Conservation (phyloP, 1,140 invertebrate genomes). For the Brachionus calyciflorus region DNA sequence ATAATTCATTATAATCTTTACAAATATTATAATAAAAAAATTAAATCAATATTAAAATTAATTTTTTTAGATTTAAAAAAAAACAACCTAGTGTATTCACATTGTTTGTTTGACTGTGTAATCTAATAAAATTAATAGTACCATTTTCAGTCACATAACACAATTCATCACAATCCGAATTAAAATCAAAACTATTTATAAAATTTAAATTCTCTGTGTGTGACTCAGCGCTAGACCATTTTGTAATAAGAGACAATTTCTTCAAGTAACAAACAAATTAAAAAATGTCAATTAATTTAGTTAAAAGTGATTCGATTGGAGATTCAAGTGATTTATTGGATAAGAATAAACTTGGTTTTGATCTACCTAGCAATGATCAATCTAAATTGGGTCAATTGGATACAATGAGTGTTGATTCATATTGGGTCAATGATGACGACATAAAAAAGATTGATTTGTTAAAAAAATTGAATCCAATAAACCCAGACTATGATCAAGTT, state of each 20-base stretch:
- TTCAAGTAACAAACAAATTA: no score
- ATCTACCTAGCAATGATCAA: constrained; percentile 12
- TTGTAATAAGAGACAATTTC: neutral
- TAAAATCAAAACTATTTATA: constrained; percentile 29
- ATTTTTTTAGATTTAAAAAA: neutral
- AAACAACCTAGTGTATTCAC: neutral
- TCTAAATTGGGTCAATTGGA: neutral
- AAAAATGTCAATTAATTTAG: constrained; percentile 19
- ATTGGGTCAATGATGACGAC: constrained; percentile 37
- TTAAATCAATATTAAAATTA: neutral
- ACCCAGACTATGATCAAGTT: neutral
- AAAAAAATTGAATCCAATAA: neutral
- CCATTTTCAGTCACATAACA: constrained; percentile 28
- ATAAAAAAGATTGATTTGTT: neutral
- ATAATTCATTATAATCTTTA: constrained; percentile 44
- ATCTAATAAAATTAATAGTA: constrained; percentile 15
- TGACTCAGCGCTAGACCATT: neutral
- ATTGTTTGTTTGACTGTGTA: neutral
- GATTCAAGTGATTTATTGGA: neutral
- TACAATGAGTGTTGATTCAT: constrained; percentile 23
- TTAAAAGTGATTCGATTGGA: constrained; percentile 4
- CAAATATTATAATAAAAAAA: neutral
- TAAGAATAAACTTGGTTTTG: neutral
- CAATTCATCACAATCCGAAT: constrained; percentile 12
- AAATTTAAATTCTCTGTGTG: neutral